Conservation (phyloP, 2,797 vertebrate species). For the Acrossocheilus fasciatus region DNA sequence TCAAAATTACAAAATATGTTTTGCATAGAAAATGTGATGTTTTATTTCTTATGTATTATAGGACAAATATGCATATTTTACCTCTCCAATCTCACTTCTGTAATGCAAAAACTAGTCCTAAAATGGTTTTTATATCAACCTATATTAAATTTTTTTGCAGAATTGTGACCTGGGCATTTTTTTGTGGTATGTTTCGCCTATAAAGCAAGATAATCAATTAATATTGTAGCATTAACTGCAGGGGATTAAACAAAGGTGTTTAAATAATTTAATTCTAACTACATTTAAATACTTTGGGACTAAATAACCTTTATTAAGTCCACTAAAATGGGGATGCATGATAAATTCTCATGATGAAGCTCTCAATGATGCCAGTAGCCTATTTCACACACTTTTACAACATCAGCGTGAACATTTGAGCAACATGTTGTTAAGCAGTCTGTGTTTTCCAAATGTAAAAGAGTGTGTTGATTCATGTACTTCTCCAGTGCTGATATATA, state of each 20-base stretch:
- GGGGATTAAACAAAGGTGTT: constrained; percentile 28
- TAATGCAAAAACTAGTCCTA: neutral
- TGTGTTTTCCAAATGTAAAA: neutral
- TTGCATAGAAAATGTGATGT: neutral
- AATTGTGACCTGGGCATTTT: too few species aligned
- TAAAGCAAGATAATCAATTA: neutral
- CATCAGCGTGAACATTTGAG: neutral
- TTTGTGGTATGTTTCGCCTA: too few species aligned
- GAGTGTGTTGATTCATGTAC: neutral
- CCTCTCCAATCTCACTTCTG: too few species aligned
- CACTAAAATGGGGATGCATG: constrained; percentile 49
- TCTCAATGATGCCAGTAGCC: constrained; percentile 19
- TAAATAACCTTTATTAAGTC: constrained; percentile 34
- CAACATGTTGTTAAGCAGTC: neutral
- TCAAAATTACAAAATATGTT: neutral
- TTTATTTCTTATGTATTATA: neutral
- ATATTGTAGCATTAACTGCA: constrained; percentile 30
- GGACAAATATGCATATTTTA: neutral
- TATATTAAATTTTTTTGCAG: too few species aligned
- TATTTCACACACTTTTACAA: neutral
- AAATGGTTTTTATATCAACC: too few species aligned
- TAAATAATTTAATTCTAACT: constrained; percentile 40
- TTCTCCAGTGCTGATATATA: constrained; percentile 32
- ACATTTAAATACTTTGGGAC: constrained; percentile 46
- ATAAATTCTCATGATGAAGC: constrained; percentile 42